phyloP scores from a whole-genome alignment of 2,888 invertebrate species.

The Lypha dubia region DNA sequence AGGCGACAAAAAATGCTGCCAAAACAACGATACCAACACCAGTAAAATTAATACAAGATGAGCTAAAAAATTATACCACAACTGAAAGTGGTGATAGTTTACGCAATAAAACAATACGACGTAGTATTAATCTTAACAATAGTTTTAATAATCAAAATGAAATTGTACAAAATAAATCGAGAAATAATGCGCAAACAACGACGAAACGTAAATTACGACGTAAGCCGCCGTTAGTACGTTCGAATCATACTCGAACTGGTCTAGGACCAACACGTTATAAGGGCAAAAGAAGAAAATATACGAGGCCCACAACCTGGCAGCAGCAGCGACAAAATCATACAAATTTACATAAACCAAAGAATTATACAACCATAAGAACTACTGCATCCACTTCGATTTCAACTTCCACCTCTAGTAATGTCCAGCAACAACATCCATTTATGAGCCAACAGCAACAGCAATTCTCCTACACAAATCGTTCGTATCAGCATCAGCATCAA shows the following conservation, averaged over 20 bases:
- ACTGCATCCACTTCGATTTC: slow-evolving; percentile 56
- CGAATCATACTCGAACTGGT: slow-evolving; percentile 62
- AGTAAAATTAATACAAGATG: slow-evolving; percentile 18
- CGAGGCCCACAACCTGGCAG: slow-evolving; percentile 64
- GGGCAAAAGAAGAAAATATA: slow-evolving; percentile 76
- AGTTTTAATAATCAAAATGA: slow-evolving; percentile 74
- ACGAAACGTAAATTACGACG: slow-evolving; percentile 78
- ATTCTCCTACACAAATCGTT: slow-evolving; percentile 69
- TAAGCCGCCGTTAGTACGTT: slow-evolving; percentile 72
- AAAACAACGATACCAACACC: slow-evolving; percentile 25
- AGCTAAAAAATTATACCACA: slow-evolving; percentile 16
- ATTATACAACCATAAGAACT: slow-evolving; percentile 69
- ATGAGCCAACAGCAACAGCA: slow-evolving; percentile 73
- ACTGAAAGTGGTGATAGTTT: slow-evolving; percentile 23
- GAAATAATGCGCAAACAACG: slow-evolving; percentile 66
- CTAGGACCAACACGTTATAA: slow-evolving; percentile 68
- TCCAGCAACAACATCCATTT: slow-evolving; percentile 60
- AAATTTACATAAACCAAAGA: slow-evolving; percentile 74
- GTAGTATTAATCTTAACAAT: slow-evolving; percentile 73
- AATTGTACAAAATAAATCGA: slow-evolving; percentile 77
- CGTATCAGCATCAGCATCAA: slow-evolving; percentile 71
- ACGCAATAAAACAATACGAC: slow-evolving; percentile 61
- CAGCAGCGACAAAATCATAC: slow-evolving; percentile 67
- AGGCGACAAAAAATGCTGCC: slow-evolving; percentile 48
- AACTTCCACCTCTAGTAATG: slow-evolving; percentile 31